These are phyloP conservation scores for Metopia argyrocephala DNA, from an alignment of 2,888 invertebrate species.

Conservation along the genomic window DNA sequence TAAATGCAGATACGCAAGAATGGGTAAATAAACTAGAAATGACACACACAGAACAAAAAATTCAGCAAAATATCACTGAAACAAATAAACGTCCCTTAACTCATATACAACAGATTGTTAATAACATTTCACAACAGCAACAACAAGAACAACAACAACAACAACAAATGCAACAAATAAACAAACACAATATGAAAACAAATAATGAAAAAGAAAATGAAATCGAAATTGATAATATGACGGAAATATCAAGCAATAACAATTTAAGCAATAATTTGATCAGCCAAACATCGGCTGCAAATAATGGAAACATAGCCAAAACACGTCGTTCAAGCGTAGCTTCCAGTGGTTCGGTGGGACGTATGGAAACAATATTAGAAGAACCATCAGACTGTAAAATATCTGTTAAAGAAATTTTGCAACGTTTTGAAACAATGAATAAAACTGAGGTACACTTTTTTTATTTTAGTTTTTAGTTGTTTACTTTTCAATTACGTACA, in stretches of 20 bases:
- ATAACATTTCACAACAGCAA: constrained; percentile 43
- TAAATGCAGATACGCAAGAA: constrained; percentile 18
- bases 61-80: constrained; percentile 6
- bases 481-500: too few relatives aligned
- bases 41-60: neutral
- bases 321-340: constrained; percentile 77
- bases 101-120: constrained; percentile 56
- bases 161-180: neutral
- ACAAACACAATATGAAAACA: neutral
- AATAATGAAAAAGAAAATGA: constrained; percentile 15
- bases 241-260: constrained; percentile 2
- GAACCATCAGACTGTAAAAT: constrained; percentile 88
- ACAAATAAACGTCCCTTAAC: constrained; percentile 35
- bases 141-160: neutral
- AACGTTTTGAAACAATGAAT: constrained; percentile 87
- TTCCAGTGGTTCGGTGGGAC: constrained; percentile 81
- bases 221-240: constrained; percentile 31
- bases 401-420: constrained; percentile 89
- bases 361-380: constrained; percentile 91
- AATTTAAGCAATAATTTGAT: neutral
- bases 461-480: too few relatives aligned
- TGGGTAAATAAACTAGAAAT: constrained; percentile 26
- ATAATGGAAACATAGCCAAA: constrained; percentile 64
- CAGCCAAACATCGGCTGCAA: constrained; percentile 14
- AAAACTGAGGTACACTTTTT: constrained; percentile 76